These are phyloP conservation scores for Oeneis ivallda DNA, from an alignment of 2,888 invertebrate species.

Conservation along the genomic window DNA sequence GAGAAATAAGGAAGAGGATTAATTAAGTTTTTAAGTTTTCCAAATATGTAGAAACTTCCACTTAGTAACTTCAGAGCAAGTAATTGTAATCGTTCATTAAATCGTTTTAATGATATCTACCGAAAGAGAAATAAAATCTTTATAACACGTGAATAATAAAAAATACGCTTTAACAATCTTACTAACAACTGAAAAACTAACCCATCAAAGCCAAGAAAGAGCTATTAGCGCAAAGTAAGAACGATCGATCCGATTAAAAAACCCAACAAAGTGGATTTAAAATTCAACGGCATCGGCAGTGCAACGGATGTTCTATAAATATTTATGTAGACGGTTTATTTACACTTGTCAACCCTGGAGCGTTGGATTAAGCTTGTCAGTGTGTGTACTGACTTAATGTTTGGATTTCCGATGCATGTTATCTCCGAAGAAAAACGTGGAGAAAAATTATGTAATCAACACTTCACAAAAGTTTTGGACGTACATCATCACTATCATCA, in stretches of 20 bases:
- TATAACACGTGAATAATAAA: not conserved
- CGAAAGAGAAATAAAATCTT: not conserved
- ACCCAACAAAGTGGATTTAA: slow-evolving; percentile 33
- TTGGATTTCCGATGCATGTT: slow-evolving; percentile 22
- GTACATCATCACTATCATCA: too few relatives aligned
- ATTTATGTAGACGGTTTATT: slow-evolving; percentile 54
- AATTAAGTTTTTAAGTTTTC: too few relatives aligned
- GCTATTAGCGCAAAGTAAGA: slow-evolving; percentile 22
- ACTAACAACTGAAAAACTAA: slow-evolving; percentile 24
- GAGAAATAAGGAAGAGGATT: not conserved
- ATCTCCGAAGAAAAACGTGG: slow-evolving; percentile 4
- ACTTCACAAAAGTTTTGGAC: too few relatives aligned
- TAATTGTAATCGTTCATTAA: not conserved
- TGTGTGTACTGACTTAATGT: slow-evolving; percentile 21
- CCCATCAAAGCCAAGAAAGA: slow-evolving; percentile 21
- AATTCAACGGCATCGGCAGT: slow-evolving; percentile 35
- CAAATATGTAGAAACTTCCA: not conserved
- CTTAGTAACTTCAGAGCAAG: not conserved
- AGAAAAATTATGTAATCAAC: slow-evolving; percentile 1
- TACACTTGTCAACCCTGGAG: slow-evolving; percentile 51
- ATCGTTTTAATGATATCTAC: not conserved
- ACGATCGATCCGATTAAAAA: slow-evolving; percentile 26
- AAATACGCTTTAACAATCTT: slow-evolving; percentile 15
- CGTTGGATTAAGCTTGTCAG: slow-evolving; percentile 27
- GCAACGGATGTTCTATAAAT: slow-evolving; percentile 48